phyloP scores from a whole-genome alignment of 2,113 vertebrate species.

The crab-eating macaque (Macaca fascicularis) region DNA sequence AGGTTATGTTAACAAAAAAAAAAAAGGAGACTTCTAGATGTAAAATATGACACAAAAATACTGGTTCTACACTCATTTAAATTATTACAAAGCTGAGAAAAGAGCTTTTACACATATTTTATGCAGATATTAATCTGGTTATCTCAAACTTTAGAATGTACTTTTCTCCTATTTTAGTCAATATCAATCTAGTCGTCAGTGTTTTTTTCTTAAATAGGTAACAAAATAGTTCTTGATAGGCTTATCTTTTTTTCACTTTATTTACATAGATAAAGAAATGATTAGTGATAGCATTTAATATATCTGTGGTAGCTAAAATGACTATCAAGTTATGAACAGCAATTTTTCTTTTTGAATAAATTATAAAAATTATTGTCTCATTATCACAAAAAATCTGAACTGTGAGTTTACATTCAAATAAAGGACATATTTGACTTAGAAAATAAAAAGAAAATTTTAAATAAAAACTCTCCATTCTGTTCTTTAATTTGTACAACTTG shows the following conservation, averaged over 20 bases:
- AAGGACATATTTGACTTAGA: not conserved
- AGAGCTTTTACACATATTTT: not conserved
- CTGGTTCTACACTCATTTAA: not conserved
- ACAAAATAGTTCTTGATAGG: not conserved
- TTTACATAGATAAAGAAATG: conserved; percentile 12
- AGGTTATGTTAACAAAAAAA: not conserved
- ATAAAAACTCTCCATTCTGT: not conserved
- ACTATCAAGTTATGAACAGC: not conserved
- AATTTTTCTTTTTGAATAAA: not conserved
- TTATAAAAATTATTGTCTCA: conserved; percentile 1
- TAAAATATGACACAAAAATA: not conserved
- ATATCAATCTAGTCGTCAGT: not conserved
- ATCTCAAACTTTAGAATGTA: not conserved
- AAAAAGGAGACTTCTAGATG: not conserved
- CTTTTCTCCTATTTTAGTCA: not conserved
- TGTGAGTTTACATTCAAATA: not conserved
- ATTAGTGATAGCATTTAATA: not conserved
- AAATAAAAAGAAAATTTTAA: not conserved
- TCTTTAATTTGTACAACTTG: not conserved
- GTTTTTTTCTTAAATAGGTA: not conserved
- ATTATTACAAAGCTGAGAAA: not conserved
- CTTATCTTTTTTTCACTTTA: not conserved
- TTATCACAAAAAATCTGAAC: conserved; percentile 15
- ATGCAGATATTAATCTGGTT: not conserved
- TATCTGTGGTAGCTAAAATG: conserved; percentile 16